A percentile compares a stretch with the other conserved stretches of the same genome.
Evolutionary conservation across 1,140 invertebrate species (phyloP).

Genomic region (Colletes gigas): DNA sequence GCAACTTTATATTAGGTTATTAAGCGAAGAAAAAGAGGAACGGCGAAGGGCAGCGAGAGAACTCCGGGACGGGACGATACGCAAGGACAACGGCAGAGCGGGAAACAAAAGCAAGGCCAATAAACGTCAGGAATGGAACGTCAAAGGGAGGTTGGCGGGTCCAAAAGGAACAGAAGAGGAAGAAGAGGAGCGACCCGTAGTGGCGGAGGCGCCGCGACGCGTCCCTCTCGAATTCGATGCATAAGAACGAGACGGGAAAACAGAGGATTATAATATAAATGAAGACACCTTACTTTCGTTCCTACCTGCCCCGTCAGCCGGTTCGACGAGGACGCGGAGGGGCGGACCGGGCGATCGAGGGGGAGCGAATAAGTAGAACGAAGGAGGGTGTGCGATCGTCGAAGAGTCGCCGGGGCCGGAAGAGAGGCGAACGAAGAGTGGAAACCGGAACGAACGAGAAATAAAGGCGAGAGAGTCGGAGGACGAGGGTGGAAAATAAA

Average conservation of each 20-base stretch:
- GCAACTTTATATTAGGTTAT: slow-evolving; percentile 18
- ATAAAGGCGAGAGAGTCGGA: slow-evolving; percentile 1
- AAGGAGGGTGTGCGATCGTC: not conserved
- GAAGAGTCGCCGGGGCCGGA: not conserved
- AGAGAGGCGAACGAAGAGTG: slow-evolving; percentile 27
- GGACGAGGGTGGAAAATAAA: not conserved
- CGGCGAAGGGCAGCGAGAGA: not conserved
- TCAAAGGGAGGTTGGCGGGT: slow-evolving; percentile 11
- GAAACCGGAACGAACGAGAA: not conserved
- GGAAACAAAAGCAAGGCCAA: slow-evolving; percentile 7
- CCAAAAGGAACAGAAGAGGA: not conserved
- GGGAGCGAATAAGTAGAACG: not conserved
- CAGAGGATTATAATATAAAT: slow-evolving; percentile 70
- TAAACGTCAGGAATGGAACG: slow-evolving; percentile 32
- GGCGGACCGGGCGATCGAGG: not conserved
- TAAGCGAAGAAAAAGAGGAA: not conserved
- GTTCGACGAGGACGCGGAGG: slow-evolving; percentile 26
- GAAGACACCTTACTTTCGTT: slow-evolving; percentile 62
- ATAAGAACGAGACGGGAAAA: slow-evolving; percentile 60
- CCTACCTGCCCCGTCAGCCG: slow-evolving; percentile 56
- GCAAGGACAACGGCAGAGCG: slow-evolving; percentile 8
- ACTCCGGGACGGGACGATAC: not conserved
- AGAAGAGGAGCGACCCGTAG: not conserved
- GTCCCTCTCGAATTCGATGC: slow-evolving; percentile 45
- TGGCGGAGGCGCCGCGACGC: slow-evolving; percentile 17